These are phyloP conservation scores for Leptopterna dolabrata DNA, from an alignment of 2,888 invertebrate genomes.

Conservation along the genomic window DNA sequence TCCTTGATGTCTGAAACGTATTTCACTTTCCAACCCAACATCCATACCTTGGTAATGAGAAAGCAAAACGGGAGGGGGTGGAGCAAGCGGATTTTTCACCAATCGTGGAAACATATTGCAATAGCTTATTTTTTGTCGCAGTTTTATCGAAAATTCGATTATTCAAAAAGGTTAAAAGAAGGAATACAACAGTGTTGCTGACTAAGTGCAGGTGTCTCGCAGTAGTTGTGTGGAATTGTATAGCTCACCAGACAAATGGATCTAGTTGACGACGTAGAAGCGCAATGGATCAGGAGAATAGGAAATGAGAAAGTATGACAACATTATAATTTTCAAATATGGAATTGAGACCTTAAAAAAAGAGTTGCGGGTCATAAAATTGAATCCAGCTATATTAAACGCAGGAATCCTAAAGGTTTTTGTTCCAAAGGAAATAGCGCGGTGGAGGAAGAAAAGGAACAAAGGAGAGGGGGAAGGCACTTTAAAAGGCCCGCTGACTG, in stretches of 20 bases:
- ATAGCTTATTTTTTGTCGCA: no score
- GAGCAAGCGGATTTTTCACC: no score
- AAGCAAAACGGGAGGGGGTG: no score
- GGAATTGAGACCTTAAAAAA: background rate
- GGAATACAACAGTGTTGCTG: no score
- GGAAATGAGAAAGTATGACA: background rate
- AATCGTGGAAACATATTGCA: no score
- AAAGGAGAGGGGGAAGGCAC: background rate
- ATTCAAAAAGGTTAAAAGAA: no score
- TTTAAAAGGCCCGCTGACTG: background rate
- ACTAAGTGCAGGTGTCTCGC: no score
- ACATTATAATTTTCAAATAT: background rate
- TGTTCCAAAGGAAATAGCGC: background rate
- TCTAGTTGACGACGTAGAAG: background rate
- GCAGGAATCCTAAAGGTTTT: background rate
- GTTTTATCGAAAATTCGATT: no score
- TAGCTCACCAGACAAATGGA: background rate
- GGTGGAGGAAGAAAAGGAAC: background rate
- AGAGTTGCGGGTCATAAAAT: background rate
- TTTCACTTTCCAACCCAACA: no score
- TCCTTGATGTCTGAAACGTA: no score
- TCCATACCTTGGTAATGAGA: no score
- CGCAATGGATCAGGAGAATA: background rate
- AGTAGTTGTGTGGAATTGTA: no score
- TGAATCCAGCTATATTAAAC: background rate